Evolutionary conservation across 2,797 vertebrate species (phyloP), one percentile per base, ranked within the genome.

Genomic region (Sebastiscus tertius): DNA sequence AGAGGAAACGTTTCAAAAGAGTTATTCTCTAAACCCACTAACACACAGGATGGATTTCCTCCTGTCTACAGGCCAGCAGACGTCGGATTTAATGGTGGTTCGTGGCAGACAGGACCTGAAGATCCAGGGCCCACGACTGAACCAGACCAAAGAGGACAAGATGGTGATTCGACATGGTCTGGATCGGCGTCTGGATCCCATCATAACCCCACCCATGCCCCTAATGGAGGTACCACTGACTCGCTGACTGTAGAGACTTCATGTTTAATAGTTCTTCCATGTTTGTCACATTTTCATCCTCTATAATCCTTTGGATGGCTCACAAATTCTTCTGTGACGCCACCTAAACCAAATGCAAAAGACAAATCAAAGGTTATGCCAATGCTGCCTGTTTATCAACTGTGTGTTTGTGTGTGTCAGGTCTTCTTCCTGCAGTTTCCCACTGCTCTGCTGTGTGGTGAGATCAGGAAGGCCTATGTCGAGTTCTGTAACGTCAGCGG

Each of bases 351-450:
- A 18, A 46, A 46, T 18, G 16, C 42, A 46, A 46, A 46, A 46
- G 42, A 18, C 16, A 46, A 46, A 46, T 46, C 42, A 46, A 46
- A 46, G 42, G 16, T 46, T 46, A 46, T 46, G 42, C 16, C 42
- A 46, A 18, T 46, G 42, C 42, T 46, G 42, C 42, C 42, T 46
- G 16, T 46, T 46, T 18, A 46, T 46, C 16, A 46, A 46, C 42
- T 42, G 62, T 27, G 4, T 27, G n/a, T 42, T 1, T 80, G 26
- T 77, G 24, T 73, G 4, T 62, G 1, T 49, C 93, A 99, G 98
- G 97, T 99, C 9, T 99, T 99, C 94, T 99, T 99, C 85, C 96
- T 99, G 92, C 97, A 99, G 95, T 99, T 99, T 87, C 98, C 98
- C 75, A 98, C 98, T 4, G 98, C 97, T 22, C 96, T 99, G 79